A percentile compares a stretch with the other conserved stretches of the same genome.
Conservation (phyloP, 2,888 invertebrate genomes). For the Automeris io region DNA sequence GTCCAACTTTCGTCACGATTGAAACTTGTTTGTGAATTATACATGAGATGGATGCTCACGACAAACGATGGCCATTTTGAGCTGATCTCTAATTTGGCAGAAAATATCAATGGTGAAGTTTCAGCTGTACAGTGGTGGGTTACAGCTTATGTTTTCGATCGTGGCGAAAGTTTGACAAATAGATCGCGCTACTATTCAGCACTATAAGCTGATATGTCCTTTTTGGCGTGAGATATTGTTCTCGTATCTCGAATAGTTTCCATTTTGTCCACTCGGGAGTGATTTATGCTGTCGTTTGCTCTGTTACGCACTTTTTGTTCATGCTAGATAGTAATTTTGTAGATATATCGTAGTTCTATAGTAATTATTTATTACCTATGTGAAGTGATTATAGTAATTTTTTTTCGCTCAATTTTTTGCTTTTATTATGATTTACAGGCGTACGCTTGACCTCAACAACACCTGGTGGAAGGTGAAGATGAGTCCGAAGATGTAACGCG, state of each 20-base stretch:
- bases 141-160: slow-evolving; percentile 46
- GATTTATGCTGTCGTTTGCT: slow-evolving; percentile 36
- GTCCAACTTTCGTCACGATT: slow-evolving; percentile 43
- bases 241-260: slow-evolving; percentile 39
- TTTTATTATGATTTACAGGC: too few relatives aligned
- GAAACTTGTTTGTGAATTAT: slow-evolving; percentile 59
- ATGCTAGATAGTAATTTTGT: too few relatives aligned
- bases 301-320: slow-evolving; percentile 6
- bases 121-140: slow-evolving; percentile 21
- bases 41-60: slow-evolving; percentile 66
- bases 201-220: slow-evolving; percentile 55
- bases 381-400: too few relatives aligned
- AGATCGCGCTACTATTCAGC: slow-evolving; percentile 50
- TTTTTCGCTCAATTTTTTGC: too few relatives aligned
- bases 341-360: too few relatives aligned
- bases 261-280: slow-evolving; percentile 30
- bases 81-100: slow-evolving; percentile 13
- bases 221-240: slow-evolving; percentile 33
- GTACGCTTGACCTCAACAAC: too few relatives aligned
- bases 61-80: slow-evolving; percentile 43
- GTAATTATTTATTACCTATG: neutral
- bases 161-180: slow-evolving; percentile 61
- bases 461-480: too few relatives aligned
- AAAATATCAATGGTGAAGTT: neutral
- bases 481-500: too few relatives aligned